These are phyloP conservation scores for Gymnocypris eckloni DNA, from an alignment of 2,797 vertebrate genomes.

Conservation along the genomic window DNA sequence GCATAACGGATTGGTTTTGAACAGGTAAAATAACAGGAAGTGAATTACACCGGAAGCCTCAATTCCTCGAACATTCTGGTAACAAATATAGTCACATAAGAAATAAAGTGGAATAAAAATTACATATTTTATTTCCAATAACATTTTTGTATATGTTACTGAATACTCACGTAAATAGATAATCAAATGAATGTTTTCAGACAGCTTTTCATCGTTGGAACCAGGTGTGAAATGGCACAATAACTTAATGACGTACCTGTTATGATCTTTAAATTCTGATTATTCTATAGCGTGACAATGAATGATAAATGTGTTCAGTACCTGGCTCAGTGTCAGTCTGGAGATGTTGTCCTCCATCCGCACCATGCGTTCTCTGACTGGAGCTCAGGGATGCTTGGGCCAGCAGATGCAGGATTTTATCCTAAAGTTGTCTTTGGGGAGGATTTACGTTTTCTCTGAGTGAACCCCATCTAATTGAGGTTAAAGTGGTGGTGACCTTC, in stretches of 20 bases:
- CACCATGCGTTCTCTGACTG: background rate
- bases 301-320: background rate
- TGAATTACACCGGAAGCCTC: background rate
- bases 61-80: background rate
- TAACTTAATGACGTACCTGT: background rate
- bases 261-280: background rate
- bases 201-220: background rate
- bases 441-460: conserved; percentile 23
- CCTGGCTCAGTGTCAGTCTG: background rate
- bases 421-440: conserved; percentile 28
- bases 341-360: background rate
- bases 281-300: background rate
- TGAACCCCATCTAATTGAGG: conserved; percentile 33
- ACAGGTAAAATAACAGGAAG: background rate
- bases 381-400: conserved; percentile 8
- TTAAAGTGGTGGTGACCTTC: conserved; percentile 42
- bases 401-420: conserved; percentile 13
- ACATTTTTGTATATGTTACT: background rate
- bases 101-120: background rate
- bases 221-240: background rate
- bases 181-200: background rate
- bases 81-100: no score
- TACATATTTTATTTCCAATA: background rate
- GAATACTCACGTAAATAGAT: background rate
- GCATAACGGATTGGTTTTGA: background rate